Base-by-base conservation (phyloP, 2,888 invertebrate genomes). In the Embidobia sp. region DNA sequence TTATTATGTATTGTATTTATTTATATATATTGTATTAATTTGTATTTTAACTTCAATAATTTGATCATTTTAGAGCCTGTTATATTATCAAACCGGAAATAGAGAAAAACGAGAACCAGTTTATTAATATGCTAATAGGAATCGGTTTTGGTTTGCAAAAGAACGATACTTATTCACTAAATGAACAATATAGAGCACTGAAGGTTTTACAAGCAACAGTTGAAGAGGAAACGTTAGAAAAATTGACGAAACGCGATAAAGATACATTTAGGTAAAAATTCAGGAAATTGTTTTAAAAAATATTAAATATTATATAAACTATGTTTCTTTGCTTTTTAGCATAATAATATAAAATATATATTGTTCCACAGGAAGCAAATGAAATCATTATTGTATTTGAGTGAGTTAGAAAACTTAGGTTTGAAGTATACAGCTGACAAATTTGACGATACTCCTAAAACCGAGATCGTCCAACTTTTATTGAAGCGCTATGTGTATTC, bases 361-460 rank as follows among this genome's bases (percentile, higher is more conserved):
- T n/a, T n/a, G n/a, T n/a, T n/a, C n/a, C n/a, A n/a, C 79, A 90
- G 90, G 46, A 77, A 83, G 26, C 82, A 86, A 29, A 85, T 87
- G 80, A 85, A 85, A 67, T 79, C 83, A 26, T 79, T 90, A 61
- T 82, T 84, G 55, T 89, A 90, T 64, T 69, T 89, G 11, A 82
- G 83, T 18, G 87, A 87, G 80, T 69, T 90, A 26, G 88, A 90
- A 79, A 83, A 80, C 22, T 80, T 88, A 13, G 90, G 90, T 19
- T 76, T 90, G 27, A 80, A 80, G 15, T 89, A 88, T 63, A 87
- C 81, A n/a, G 67, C 85, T 19, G 76, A 59, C 7, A 82, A 85
- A 46, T 90, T 90, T 64, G 84, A 87, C 37, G 67, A 13, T 6
- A 81, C 81, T 63, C 79, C 83, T 1, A 88, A 87, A 67, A 48